Base-by-base conservation (phyloP, 2,113 vertebrate species). In the Saccopteryx bilineata region DNA sequence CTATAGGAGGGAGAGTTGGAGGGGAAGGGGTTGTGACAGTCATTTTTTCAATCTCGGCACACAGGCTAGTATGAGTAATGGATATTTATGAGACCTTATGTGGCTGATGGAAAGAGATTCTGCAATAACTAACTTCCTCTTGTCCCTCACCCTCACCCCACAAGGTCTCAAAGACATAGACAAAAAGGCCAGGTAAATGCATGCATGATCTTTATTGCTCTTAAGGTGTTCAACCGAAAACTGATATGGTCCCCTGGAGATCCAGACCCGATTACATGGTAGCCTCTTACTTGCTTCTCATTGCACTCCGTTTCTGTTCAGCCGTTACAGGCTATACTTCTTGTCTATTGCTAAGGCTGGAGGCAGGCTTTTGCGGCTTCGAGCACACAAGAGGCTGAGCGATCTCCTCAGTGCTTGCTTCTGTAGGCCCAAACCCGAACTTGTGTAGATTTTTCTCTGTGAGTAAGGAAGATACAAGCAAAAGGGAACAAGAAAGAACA, bases 21-120 rank as follows among this genome's bases (percentile, higher is more conserved):
- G 80, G 56, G 12, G 68, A 61, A 75, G 24, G 63, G 6, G 1
- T n/a, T 60, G 31, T 88, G 31, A 66, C 39, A 90, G 61, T 18
- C n/a, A 26, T 78, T 85, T 69, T 75, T 68, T 93, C 60, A 63
- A 9, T 48, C 86, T 91, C 17, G n/a, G 81, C 61, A 90, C 46
- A 75, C 26, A 61, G 83, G 17, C 31, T 76, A 74, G 24, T 76
- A 14, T 24, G 46, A 91, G 48, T 19, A 90, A 84, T 23, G 17
- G 46, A 65, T 78, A 21, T 74, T 88, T 81, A 48, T 66, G 50
- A 56, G 21, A 65, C 24, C 9, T 33, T 75, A 28, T 60, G 52
- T 69, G 56, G 71, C 54, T 79, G 11, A 65, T 12, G 54, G 68
- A 61, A 91, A 72, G 84, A 87, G 24, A 74, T 39, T 61, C 26